Evolutionary conservation across 2,797 vertebrate species (phyloP).

Genomic region (Lindbergichthys nudifrons): DNA sequence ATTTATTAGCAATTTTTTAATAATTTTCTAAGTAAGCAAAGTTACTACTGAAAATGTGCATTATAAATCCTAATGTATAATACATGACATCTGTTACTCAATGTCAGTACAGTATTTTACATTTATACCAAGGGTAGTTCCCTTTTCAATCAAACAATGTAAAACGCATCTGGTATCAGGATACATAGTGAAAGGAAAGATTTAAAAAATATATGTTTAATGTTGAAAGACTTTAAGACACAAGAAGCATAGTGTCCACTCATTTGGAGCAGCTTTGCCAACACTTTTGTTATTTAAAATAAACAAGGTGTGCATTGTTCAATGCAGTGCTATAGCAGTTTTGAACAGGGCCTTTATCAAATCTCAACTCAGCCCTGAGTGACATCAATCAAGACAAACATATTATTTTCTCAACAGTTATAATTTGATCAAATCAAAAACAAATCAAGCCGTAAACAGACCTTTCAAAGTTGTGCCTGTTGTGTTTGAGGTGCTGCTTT

Average conservation of each 20-base stretch:
- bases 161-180: not conserved
- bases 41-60: not conserved
- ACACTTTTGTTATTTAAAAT: not conserved
- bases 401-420: not conserved
- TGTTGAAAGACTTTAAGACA: not conserved
- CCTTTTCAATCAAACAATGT: not conserved
- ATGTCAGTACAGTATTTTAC: not conserved
- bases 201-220: not conserved
- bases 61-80: not conserved
- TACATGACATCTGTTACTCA: not conserved
- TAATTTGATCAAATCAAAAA: constrained; percentile 23
- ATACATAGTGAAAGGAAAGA: not conserved
- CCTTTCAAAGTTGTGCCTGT: not conserved
- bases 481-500: not conserved
- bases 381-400: not conserved
- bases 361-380: not conserved
- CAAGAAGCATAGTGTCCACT: not conserved
- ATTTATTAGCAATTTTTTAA: not conserved
- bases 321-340: not conserved
- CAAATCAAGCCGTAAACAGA: constrained; percentile 15
- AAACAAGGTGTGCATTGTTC: not conserved
- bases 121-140: not conserved
- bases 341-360: constrained; percentile 8
- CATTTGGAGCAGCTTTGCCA: not conserved
- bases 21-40: not conserved